Conservation (phyloP, 2,888 invertebrate species). For the Eupithecia tripunctaria region DNA sequence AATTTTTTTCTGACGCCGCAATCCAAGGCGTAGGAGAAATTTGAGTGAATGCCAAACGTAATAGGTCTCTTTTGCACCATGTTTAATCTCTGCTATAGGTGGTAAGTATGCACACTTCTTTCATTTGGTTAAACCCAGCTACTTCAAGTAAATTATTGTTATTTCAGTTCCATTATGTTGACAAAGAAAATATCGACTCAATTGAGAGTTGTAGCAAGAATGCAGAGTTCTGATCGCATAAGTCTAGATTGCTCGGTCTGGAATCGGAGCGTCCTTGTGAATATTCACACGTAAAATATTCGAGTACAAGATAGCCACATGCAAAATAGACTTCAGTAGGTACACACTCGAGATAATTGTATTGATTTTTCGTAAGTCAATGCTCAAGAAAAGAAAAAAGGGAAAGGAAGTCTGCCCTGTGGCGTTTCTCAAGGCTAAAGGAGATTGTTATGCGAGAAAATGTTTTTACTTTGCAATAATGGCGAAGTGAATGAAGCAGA, state of each 20-base stretch:
- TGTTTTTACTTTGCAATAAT: slow-evolving; percentile 27
- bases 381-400: slow-evolving; percentile 18
- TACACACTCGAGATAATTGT: slow-evolving; percentile 17
- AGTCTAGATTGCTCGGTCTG: not conserved
- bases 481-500: slow-evolving; percentile 11
- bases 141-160: not conserved
- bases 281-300: slow-evolving; percentile 3
- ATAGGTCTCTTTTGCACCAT: not conserved
- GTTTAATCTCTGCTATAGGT: not conserved
- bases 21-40: not conserved
- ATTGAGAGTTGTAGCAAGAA: not conserved
- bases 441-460: slow-evolving; percentile 27
- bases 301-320: slow-evolving; percentile 8
- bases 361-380: slow-evolving; percentile 22
- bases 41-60: not conserved
- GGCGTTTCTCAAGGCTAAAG: slow-evolving; percentile 22
- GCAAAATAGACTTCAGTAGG: slow-evolving; percentile 16
- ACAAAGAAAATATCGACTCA: not conserved
- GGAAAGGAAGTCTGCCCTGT: slow-evolving; percentile 18
- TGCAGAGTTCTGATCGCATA: not conserved
- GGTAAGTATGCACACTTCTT: not conserved
- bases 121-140: not conserved
- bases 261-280: not conserved
- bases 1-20: not conserved
- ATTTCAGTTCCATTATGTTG: not conserved